Evolutionary conservation across 1,140 invertebrate species (phyloP).

Genomic region (Drosophila tani): DNA sequence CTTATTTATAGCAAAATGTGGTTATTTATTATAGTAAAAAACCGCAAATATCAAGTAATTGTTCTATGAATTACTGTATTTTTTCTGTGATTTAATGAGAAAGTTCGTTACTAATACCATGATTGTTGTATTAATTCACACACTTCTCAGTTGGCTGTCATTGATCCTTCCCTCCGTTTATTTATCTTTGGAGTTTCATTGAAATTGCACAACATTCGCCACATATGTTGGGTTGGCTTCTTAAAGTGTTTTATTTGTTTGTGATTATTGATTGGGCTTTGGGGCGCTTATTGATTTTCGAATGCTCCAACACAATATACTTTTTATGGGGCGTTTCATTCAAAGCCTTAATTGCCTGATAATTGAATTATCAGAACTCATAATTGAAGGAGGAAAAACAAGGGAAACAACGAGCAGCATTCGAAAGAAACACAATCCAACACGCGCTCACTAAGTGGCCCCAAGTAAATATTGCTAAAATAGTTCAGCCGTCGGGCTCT

Average conservation of each 20-base stretch:
- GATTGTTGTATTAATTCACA: too few species aligned
- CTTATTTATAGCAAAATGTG: too few species aligned
- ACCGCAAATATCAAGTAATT: background rate
- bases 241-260: conserved; percentile 45
- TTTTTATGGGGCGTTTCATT: conserved; percentile 63
- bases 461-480: conserved; percentile 24
- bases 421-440: conserved; percentile 7
- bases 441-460: conserved; percentile 65
- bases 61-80: background rate
- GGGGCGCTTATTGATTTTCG: conserved; percentile 25
- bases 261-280: conserved; percentile 42
- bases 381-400: conserved; percentile 52
- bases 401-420: background rate
- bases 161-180: background rate
- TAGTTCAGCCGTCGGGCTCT: conserved; percentile 1
- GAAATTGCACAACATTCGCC: conserved; percentile 1
- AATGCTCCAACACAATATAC: conserved; percentile 15
- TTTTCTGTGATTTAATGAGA: too few species aligned
- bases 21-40: too few species aligned
- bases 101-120: too few species aligned
- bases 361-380: conserved; percentile 78
- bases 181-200: conserved; percentile 9
- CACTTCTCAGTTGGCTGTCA: background rate
- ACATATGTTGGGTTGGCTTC: conserved; percentile 18
- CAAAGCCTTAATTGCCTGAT: conserved; percentile 71